Evolutionary conservation across 1,140 invertebrate species (phyloP), one percentile per base, ranked within the genome.

Genomic region (Carcinoscorpius rotundicauda): DNA sequence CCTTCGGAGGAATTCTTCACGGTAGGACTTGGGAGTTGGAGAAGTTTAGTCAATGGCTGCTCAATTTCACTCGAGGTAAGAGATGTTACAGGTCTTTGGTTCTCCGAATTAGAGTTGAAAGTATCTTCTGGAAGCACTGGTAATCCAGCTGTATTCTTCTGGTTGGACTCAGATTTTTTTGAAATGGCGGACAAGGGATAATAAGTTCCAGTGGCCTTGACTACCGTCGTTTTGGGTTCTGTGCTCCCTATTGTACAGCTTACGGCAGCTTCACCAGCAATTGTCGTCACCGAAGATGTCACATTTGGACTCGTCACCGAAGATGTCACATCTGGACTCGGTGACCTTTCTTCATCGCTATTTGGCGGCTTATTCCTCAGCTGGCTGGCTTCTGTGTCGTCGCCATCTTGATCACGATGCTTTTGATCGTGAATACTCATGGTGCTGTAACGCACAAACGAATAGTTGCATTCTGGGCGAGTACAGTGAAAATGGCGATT

Each of bases 151-250:
- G 66, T 62, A 52, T 65, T 64, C 64, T 55, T 64, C 53, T 63
- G 65, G 8, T 64, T 70, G 51, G 68, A 62, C 9, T 59, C 66
- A 55, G 58, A 60, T 51, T 62, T 66, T 58, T 56, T 66, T 57
- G 66, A 64, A 11, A 66, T 56, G 57, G 72, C 66, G 49, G 89
- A 89, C 71, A 91, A 83, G 73, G 91, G 91, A 81, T 90, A 94
- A 82, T 90, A 94, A 78, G 89, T 94, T 77, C 91, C 91, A 73
- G 88, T 84, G 77, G 91, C 88, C 85, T 90, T 93, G 80, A 93
- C 88, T 82, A 91, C 87, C 52, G 62, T 72, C 60, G 64, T 64
- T 60, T 66, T 71, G 66, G 65, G 66, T 59, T 52, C 55, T 9
- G 59, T 55, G n/a, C n/a, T 55, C 53, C 6, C n/a, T 8, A 1